Conservation (phyloP, 2,113 vertebrate species). For the Leucopsar rothschildi region DNA sequence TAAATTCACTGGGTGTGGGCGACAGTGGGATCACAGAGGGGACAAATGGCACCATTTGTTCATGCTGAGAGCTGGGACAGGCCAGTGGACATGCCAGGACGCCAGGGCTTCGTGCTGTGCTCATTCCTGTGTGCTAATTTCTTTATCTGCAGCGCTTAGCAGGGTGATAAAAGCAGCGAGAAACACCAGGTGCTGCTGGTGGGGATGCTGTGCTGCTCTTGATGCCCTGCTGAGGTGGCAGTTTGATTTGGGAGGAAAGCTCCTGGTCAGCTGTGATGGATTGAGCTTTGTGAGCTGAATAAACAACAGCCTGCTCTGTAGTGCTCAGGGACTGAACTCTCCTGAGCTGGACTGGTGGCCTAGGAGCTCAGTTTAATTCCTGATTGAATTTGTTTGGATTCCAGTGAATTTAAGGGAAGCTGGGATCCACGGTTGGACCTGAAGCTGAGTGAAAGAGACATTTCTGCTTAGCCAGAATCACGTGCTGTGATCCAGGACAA, state of each 20-base stretch:
- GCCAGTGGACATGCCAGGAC: not conserved
- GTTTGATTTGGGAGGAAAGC: not conserved
- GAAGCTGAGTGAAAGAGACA: not conserved
- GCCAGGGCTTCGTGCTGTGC: not conserved
- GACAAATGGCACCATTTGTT: not conserved
- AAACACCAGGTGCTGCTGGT: slow-evolving; percentile 29
- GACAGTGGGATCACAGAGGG: not conserved
- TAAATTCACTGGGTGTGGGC: not conserved
- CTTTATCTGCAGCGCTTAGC: not conserved
- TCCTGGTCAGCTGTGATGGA: not conserved
- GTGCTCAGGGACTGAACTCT: not conserved
- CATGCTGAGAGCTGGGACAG: not conserved
- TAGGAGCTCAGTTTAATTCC: not conserved
- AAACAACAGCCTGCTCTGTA: not conserved
- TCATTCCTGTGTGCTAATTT: not conserved
- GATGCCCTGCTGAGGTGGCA: not conserved
- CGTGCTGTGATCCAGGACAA: not conserved
- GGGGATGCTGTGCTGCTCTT: not conserved
- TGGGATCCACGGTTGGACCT: not conserved
- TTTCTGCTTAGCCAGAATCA: not conserved
- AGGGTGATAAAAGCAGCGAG: not conserved
- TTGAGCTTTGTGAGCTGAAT: not conserved
- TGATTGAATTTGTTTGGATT: not conserved
- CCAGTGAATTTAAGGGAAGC: not conserved
- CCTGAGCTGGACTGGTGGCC: not conserved